Percentiles rank a stretch among this genome's conserved stretches.
phyloP scores from a whole-genome alignment of 2,888 invertebrate genomes.

The Cyclophora punctaria region DNA sequence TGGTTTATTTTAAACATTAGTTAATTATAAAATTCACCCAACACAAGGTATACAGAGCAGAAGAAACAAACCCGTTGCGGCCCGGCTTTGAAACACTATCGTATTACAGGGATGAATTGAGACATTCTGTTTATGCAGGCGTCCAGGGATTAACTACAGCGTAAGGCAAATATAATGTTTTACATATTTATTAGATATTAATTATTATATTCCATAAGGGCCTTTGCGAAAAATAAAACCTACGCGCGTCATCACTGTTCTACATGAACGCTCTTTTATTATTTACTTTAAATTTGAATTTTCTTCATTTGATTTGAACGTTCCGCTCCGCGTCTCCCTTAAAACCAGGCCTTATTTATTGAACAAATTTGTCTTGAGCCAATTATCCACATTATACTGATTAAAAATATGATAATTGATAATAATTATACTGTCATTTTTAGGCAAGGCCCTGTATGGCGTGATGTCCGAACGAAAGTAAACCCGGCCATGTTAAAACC shows the following conservation, averaged over 20 bases:
- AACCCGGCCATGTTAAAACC: slow-evolving; percentile 80
- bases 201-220: too few species aligned
- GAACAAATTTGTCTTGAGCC: too few species aligned
- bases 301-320: too few species aligned
- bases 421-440: slow-evolving; percentile 8
- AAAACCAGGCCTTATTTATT: too few species aligned
- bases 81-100: slow-evolving; percentile 51
- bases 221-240: too few species aligned
- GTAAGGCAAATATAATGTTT: slow-evolving; percentile 29
- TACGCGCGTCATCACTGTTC: too few species aligned
- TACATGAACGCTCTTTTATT: too few species aligned
- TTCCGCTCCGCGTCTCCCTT: too few species aligned
- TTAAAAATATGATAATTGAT: background rate
- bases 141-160: slow-evolving; percentile 53
- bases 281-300: too few species aligned
- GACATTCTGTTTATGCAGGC: slow-evolving; percentile 46
- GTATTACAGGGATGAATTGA: slow-evolving; percentile 49
- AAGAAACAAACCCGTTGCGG: slow-evolving; percentile 54
- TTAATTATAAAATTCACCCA: background rate
- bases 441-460: slow-evolving; percentile 80
- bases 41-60: slow-evolving; percentile 52
- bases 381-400: too few species aligned
- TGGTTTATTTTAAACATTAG: too few species aligned
- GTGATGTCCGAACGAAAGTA: slow-evolving; percentile 77
- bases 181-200: too few species aligned